Percentiles rank a stretch among this genome's conserved stretches.
Evolutionary conservation across 1,140 invertebrate species (phyloP).

Genomic region (Drosophila ironensis): DNA sequence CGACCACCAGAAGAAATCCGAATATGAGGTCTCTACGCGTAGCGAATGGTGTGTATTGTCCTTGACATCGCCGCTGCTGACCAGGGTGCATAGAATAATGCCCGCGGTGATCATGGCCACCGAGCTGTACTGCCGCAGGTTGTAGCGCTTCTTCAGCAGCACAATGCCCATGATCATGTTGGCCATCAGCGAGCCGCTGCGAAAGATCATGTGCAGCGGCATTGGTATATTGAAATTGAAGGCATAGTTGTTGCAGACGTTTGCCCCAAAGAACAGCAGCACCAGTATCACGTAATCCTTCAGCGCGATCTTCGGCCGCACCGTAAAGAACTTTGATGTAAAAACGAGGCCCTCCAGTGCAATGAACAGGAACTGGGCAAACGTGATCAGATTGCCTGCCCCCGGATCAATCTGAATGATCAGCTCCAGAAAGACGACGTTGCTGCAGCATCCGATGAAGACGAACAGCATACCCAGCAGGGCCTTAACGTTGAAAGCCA

Average conservation of each 20-base stretch:
- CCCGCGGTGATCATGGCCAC: constrained; percentile 96
- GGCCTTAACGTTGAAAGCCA: constrained; percentile 85
- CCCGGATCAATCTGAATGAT: constrained; percentile 95
- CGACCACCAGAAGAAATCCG: constrained; percentile 90
- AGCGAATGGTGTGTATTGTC: constrained; percentile 81
- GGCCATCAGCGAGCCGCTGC: constrained; percentile 97
- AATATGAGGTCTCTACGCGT: constrained; percentile 79
- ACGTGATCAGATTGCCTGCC: constrained; percentile 96
- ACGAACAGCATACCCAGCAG: constrained; percentile 88
- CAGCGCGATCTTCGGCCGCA: constrained; percentile 87
- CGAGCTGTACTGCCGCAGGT: constrained; percentile 93
- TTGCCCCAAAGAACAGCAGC: constrained; percentile 94
- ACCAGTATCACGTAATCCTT: constrained; percentile 94
- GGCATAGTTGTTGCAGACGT: constrained; percentile 97
- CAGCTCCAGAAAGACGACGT: constrained; percentile 94
- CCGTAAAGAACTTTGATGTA: constrained; percentile 93
- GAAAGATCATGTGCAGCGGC: constrained; percentile 99
- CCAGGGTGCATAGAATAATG: constrained; percentile 95
- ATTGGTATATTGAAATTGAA: constrained; percentile 98
- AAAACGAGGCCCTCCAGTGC: constrained; percentile 95
- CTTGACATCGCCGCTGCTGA: constrained; percentile 86
- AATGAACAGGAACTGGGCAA: constrained; percentile 96
- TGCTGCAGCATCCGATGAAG: constrained; percentile 95
- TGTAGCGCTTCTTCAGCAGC: constrained; percentile 93
- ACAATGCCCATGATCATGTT: constrained; percentile 98